These are phyloP conservation scores for Gryllus bimaculatus DNA, from an alignment of 1,140 invertebrate genomes.

Conservation along the genomic window DNA sequence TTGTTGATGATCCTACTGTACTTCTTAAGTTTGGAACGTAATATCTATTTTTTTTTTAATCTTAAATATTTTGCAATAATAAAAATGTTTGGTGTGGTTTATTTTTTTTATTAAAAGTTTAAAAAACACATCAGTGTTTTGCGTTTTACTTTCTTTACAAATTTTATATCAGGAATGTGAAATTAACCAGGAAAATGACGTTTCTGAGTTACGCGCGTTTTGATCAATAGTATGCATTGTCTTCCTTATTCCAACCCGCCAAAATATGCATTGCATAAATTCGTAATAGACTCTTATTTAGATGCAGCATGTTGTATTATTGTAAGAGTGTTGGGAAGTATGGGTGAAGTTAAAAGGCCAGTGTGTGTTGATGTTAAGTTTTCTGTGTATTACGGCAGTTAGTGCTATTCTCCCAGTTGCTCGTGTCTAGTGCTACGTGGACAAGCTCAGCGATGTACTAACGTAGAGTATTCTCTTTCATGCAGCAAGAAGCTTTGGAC, in stretches of 20 bases:
- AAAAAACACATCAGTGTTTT: no score
- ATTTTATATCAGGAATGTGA: no score
- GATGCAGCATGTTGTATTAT: not conserved
- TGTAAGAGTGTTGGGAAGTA: not conserved
- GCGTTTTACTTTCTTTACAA: no score
- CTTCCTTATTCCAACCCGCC: not conserved
- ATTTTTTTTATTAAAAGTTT: no score
- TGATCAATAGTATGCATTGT: not conserved
- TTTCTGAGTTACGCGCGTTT: no score
- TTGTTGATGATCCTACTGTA: no score
- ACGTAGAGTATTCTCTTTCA: slow-evolving; percentile 19
- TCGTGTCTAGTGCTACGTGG: not conserved
- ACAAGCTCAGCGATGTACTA: slow-evolving; percentile 9
- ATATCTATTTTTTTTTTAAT: no score
- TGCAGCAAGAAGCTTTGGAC: slow-evolving; percentile 20
- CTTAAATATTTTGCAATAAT: no score
- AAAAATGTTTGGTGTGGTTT: no score
- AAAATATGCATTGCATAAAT: not conserved
- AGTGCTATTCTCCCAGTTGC: not conserved
- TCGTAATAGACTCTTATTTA: not conserved
- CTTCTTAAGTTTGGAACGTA: no score
- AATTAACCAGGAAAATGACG: no score
- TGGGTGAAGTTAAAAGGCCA: not conserved
- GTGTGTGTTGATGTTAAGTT: not conserved
- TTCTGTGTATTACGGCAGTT: not conserved